Evolutionary conservation across 53 echinoderm and acorn worm genomes (phyloP).

Genomic region (Crossaster papposus): DNA sequence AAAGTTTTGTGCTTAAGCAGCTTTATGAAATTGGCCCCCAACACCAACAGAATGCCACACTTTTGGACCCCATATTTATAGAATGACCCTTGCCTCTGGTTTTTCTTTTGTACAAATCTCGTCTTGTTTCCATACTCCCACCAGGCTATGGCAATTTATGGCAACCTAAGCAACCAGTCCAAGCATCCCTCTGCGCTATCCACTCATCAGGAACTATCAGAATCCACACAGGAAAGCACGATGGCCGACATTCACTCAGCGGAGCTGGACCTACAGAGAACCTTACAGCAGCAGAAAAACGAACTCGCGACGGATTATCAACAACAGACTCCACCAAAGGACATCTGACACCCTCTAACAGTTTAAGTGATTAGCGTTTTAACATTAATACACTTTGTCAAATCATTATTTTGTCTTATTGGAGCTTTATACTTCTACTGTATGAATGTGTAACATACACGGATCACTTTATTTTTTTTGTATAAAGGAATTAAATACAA

Average conservation of each 20-base stretch:
- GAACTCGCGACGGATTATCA: slow-evolving; percentile 1
- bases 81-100: too few species aligned
- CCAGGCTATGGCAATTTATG: slow-evolving; percentile 97
- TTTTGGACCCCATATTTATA: too few species aligned
- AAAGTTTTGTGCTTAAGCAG: too few species aligned
- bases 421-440: too few species aligned
- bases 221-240: not conserved
- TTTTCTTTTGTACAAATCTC: not conserved
- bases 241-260: not conserved
- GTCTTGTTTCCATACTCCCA: not conserved
- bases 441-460: too few species aligned
- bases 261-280: slow-evolving; percentile 5
- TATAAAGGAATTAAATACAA: too few species aligned
- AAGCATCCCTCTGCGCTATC: not conserved
- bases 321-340: not conserved
- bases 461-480: too few species aligned
- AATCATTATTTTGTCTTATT: not conserved
- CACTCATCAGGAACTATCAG: not conserved
- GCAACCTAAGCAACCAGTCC: slow-evolving; percentile 76
- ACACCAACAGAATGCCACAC: too few species aligned
- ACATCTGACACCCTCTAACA: not conserved
- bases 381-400: not conserved
- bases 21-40: too few species aligned
- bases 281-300: not conserved
- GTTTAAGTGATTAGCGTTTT: not conserved